Conservation (phyloP, 2,888 invertebrate species). For the Zeuzera pyrina region DNA sequence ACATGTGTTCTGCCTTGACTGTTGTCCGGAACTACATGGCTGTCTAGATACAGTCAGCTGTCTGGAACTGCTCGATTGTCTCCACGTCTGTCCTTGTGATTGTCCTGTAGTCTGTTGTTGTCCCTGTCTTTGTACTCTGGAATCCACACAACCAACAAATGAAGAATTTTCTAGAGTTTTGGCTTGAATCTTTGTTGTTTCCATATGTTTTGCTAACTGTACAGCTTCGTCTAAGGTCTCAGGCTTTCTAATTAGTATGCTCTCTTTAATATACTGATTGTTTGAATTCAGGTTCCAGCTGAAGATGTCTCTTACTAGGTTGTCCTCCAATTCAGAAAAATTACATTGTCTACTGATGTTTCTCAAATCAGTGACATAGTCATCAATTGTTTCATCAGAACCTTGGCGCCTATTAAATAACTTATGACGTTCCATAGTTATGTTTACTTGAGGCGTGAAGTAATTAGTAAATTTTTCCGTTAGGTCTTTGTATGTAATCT, state of each 20-base stretch:
- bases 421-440: constrained; percentile 12
- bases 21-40: too few species aligned
- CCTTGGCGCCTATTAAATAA: constrained; percentile 10
- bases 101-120: too few species aligned
- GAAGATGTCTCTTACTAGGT: background rate
- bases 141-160: too few species aligned
- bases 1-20: too few species aligned
- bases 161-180: too few species aligned
- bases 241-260: background rate
- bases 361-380: background rate
- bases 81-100: too few species aligned
- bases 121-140: too few species aligned
- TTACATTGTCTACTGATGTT: background rate
- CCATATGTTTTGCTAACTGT: background rate
- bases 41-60: too few species aligned
- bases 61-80: too few species aligned
- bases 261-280: background rate
- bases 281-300: background rate
- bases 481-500: constrained; percentile 2
- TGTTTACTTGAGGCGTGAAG: constrained; percentile 11
- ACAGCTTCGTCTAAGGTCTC: background rate
- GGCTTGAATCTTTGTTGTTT: background rate
- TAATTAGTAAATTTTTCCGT: constrained; percentile 4
- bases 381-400: constrained; percentile 4
- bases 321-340: too few species aligned